Conservation (phyloP, 2,888 invertebrate genomes). For the Orchestes rusci region DNA sequence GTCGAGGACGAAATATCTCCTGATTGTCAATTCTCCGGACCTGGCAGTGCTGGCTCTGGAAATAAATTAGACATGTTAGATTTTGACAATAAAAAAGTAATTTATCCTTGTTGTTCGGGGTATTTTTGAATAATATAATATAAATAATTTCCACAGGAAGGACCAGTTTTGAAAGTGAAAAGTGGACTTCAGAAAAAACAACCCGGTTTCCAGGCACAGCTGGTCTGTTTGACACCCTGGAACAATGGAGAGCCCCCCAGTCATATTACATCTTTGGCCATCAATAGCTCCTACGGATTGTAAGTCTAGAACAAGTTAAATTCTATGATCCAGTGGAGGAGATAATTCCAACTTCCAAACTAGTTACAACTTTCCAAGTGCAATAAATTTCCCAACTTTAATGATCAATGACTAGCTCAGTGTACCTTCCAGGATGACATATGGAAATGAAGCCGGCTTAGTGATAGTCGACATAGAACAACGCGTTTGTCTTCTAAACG, state of each 20-base stretch:
- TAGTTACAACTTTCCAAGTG: no score
- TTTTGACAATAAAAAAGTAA: constrained; percentile 49
- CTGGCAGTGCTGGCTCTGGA: constrained; percentile 41
- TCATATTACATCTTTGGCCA: constrained; percentile 79
- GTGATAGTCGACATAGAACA: constrained; percentile 93
- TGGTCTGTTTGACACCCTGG: constrained; percentile 88
- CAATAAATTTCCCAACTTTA: no score
- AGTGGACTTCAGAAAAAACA: constrained; percentile 75
- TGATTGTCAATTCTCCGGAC: constrained; percentile 62
- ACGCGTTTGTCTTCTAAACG: constrained; percentile 79
- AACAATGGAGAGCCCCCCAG: constrained; percentile 71
- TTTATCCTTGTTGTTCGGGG: no score
- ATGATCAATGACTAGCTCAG: no score
- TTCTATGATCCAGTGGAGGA: no score
- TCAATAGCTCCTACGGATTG: constrained; percentile 97
- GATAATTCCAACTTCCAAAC: no score
- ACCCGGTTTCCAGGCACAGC: constrained; percentile 94
- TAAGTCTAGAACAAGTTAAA: constrained; percentile 57
- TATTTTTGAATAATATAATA: no score
- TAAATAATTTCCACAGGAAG: no score
- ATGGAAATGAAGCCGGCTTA: constrained; percentile 93
- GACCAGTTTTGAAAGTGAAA: constrained; percentile 55
- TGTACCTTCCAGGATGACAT: constrained; percentile 74
- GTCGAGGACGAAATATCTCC: constrained; percentile 78
- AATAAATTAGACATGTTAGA: constrained; percentile 41